Percentiles rank a stretch among this genome's conserved stretches.
Evolutionary conservation across 2,113 vertebrate species (phyloP).

Genomic region (Forbesichthys agassizii): DNA sequence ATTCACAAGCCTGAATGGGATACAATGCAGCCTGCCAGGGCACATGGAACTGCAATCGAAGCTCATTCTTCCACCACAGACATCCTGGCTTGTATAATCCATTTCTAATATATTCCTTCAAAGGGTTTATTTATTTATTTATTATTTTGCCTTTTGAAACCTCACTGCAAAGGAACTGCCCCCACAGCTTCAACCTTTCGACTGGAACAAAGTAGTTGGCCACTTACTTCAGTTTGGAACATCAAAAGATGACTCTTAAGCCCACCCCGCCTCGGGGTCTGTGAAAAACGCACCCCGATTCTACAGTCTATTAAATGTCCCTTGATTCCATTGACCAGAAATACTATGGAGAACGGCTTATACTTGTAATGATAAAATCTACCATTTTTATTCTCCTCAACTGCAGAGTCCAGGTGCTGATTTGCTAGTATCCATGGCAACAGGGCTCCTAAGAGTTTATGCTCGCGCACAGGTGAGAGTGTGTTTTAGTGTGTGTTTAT

Average conservation of each 20-base stretch:
- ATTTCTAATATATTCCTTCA: constrained; percentile 29
- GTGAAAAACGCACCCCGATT: too few relatives aligned
- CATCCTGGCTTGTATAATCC: constrained; percentile 18
- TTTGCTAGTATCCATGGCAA: not conserved
- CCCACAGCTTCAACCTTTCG: constrained; percentile 11
- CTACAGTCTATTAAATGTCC: too few relatives aligned
- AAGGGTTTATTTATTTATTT: not conserved
- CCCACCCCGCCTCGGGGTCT: too few relatives aligned
- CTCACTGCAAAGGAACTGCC: constrained; percentile 13
- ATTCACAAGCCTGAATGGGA: constrained; percentile 15
- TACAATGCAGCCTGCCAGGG: constrained; percentile 24
- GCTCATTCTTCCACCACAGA: constrained; percentile 14
- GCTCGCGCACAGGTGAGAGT: not conserved
- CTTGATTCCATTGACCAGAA: too few relatives aligned
- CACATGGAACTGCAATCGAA: not conserved
- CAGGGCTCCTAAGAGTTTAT: not conserved
- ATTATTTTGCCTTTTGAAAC: constrained; percentile 26
- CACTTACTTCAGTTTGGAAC: too few relatives aligned
- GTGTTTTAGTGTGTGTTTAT: not conserved
- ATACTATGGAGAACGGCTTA: too few relatives aligned
- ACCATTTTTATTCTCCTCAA: too few relatives aligned
- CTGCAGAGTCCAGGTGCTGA: not conserved
- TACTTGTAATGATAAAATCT: too few relatives aligned
- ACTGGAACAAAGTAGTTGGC: constrained; percentile 5
- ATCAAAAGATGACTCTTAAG: too few relatives aligned